Conservation (phyloP, 2,888 invertebrate species). For the Nemoura dubitans region DNA sequence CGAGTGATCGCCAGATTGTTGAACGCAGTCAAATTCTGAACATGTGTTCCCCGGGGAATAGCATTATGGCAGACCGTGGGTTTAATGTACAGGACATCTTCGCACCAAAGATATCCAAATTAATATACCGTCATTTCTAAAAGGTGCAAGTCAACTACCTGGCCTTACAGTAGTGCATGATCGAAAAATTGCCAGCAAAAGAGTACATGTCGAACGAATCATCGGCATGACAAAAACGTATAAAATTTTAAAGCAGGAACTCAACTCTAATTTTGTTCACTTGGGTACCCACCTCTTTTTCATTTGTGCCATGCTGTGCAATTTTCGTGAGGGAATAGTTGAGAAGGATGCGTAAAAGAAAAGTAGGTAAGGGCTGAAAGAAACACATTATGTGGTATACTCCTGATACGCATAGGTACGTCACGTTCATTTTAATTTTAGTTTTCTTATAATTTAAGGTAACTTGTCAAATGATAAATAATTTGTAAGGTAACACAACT, state of each 20-base stretch:
- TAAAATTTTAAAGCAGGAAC: too few relatives aligned
- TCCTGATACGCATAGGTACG: too few relatives aligned
- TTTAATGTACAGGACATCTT: conserved; percentile 53
- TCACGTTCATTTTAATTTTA: too few relatives aligned
- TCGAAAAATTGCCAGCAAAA: conserved; percentile 49
- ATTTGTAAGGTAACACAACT: too few relatives aligned
- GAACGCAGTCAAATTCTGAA: conserved; percentile 50
- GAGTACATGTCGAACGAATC: conserved; percentile 51
- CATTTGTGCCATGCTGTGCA: conserved; percentile 50
- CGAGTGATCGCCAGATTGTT: conserved; percentile 53
- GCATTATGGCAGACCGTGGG: conserved; percentile 53
- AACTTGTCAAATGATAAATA: too few relatives aligned
- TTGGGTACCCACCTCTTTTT: conserved; percentile 48
- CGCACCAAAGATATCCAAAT: conserved; percentile 50
- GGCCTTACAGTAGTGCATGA: conserved; percentile 48
- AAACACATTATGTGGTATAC: too few relatives aligned
- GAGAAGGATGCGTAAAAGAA: conserved; percentile 21
- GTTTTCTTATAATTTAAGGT: too few relatives aligned
- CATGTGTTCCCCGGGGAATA: conserved; percentile 51
- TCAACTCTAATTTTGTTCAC: conserved; percentile 34
- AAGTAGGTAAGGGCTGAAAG: too few relatives aligned
- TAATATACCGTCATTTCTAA: conserved; percentile 50
- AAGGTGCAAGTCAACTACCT: conserved; percentile 46
- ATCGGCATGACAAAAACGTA: too few relatives aligned
- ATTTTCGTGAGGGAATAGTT: conserved; percentile 48